These are phyloP conservation scores for Trypoxylon attenuatum DNA, from an alignment of 2,888 invertebrate species.

Conservation along the genomic window DNA sequence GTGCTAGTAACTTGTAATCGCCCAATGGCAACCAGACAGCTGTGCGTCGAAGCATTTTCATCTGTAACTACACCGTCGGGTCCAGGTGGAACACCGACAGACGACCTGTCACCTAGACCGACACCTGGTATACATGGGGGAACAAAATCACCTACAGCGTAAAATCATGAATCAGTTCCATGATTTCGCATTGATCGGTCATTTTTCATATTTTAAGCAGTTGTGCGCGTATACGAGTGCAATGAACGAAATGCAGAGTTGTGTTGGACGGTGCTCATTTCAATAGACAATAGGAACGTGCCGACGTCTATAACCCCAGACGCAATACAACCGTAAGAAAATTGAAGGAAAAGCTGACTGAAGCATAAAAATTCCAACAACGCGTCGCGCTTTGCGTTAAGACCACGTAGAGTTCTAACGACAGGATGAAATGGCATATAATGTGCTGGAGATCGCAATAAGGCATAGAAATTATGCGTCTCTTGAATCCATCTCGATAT, in stretches of 20 bases:
- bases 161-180: conserved; percentile 75
- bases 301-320: too few species aligned
- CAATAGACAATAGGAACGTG: too few species aligned
- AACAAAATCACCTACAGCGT: conserved; percentile 74
- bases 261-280: too few species aligned
- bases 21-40: conserved; percentile 98
- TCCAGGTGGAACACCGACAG: conserved; percentile 82
- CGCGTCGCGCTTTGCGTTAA: not conserved
- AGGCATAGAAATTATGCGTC: conserved; percentile 28
- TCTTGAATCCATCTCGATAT: conserved; percentile 6
- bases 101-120: conserved; percentile 76
- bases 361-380: not conserved
- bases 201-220: conserved; percentile 10
- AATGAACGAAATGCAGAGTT: too few species aligned
- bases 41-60: conserved; percentile 88
- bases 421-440: conserved; percentile 7
- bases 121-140: conserved; percentile 75
- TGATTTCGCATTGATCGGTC: conserved; percentile 41
- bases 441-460: conserved; percentile 21
- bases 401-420: not conserved
- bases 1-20: conserved; percentile 97
- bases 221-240: too few species aligned
- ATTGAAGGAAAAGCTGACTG: too few species aligned
- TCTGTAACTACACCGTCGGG: conserved; percentile 79
- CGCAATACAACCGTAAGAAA: too few species aligned